These are phyloP conservation scores for Macrochelys suwanniensis DNA, from an alignment of 2,797 vertebrate genomes.

Conservation along the genomic window DNA sequence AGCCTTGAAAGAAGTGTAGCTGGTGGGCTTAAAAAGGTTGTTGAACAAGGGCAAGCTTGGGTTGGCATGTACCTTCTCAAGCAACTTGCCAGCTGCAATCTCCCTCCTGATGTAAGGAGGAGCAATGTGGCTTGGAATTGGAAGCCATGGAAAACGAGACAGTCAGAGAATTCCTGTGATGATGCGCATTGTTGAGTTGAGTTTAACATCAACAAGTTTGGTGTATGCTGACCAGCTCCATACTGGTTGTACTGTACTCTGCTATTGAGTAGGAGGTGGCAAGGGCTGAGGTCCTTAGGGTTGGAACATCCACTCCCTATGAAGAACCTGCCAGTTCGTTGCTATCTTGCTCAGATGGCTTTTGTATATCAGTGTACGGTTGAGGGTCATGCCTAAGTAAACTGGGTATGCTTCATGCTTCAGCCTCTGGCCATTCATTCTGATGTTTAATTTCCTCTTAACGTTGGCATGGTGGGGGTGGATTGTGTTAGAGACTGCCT, in stretches of 20 bases:
- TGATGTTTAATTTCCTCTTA: neutral
- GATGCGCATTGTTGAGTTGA: neutral
- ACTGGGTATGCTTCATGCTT: neutral
- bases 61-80: neutral
- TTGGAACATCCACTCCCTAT: neutral
- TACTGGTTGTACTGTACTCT: neutral
- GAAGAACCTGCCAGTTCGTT: neutral
- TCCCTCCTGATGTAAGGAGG: neutral
- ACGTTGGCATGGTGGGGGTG: neutral
- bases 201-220: neutral
- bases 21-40: neutral
- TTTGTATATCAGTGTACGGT: neutral
- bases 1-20: neutral
- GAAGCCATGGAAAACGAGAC: neutral
- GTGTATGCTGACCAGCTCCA: neutral
- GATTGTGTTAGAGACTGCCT: neutral
- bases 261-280: neutral
- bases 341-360: neutral
- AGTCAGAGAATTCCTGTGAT: neutral
- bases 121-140: neutral
- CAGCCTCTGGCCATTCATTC: neutral
- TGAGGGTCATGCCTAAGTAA: neutral
- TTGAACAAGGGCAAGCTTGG: neutral
- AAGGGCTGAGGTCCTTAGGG: neutral
- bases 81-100: neutral